Percentiles rank a stretch among this genome's conserved stretches.
Evolutionary conservation across 2,888 invertebrate genomes (phyloP).

Genomic region (Tetramorium bicarinatum): DNA sequence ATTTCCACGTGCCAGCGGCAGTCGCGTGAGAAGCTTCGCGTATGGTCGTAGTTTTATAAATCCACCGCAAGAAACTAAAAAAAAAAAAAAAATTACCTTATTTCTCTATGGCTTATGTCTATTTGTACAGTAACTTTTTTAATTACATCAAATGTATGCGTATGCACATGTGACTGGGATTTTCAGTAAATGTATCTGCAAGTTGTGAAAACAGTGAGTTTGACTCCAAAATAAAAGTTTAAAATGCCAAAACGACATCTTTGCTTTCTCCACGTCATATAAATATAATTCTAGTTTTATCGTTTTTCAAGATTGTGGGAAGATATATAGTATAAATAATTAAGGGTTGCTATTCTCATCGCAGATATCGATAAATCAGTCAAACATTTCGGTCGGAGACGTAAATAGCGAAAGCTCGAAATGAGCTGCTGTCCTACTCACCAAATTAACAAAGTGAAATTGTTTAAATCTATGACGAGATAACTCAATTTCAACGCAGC

Average conservation of each 20-base stretch:
- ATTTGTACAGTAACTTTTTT: neutral
- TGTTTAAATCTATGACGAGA: slow-evolving; percentile 3
- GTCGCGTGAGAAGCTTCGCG: slow-evolving; percentile 47
- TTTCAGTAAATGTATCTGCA: neutral
- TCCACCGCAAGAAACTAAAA: slow-evolving; percentile 22
- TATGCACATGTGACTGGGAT: neutral
- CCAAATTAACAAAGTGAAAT: slow-evolving; percentile 7
- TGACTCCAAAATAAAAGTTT: neutral
- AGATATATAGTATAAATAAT: neutral
- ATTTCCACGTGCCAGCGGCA: slow-evolving; percentile 43
- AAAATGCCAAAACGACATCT: neutral
- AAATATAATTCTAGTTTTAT: neutral
- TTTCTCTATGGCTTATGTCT: neutral
- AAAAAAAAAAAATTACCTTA: neutral
- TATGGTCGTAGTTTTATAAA: slow-evolving; percentile 30
- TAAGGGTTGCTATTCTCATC: neutral
- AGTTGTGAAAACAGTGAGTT: neutral
- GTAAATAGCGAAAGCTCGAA: neutral
- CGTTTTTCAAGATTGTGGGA: neutral
- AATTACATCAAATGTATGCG: neutral
- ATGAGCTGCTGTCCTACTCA: neutral
- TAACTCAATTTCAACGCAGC: neutral
- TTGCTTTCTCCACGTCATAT: neutral
- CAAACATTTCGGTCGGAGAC: neutral
- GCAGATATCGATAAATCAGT: neutral